Percentiles rank a stretch among this genome's conserved stretches.
phyloP scores from a whole-genome alignment of 2,888 invertebrate genomes.

The Lasioglossum leucozonium region DNA sequence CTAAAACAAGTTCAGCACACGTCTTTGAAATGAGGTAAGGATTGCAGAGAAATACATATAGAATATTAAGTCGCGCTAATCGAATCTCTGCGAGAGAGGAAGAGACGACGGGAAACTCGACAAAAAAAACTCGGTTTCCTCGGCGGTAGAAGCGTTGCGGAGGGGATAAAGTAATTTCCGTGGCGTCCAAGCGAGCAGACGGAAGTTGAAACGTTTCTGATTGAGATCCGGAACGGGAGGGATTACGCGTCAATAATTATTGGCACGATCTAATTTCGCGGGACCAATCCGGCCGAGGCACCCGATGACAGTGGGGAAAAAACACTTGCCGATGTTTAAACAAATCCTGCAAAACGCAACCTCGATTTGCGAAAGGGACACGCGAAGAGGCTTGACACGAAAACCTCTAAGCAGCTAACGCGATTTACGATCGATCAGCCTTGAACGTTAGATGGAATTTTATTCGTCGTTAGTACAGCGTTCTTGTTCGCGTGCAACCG shows the following conservation, averaged over 20 bases:
- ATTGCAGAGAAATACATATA: too few species aligned
- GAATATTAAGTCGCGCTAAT: background rate
- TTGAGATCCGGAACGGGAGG: constrained; percentile 61
- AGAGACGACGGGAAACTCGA: background rate
- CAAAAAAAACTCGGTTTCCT: constrained; percentile 25
- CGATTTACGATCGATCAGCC: constrained; percentile 11
- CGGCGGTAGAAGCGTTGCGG: constrained; percentile 26
- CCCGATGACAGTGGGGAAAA: constrained; percentile 9
- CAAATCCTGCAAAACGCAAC: background rate
- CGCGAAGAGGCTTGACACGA: background rate
- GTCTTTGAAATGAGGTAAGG: too few species aligned
- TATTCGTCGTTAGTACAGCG: background rate
- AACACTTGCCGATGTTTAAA: background rate
- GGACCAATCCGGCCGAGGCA: constrained; percentile 33
- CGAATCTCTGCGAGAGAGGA: background rate
- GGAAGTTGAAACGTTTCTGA: constrained; percentile 47
- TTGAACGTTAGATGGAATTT: constrained; percentile 10
- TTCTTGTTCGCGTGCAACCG: background rate
- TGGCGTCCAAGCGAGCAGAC: constrained; percentile 62
- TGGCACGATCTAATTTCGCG: constrained; percentile 64
- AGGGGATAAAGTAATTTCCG: constrained; percentile 72
- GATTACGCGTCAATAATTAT: constrained; percentile 55
- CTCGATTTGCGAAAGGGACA: background rate
- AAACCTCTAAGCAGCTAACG: background rate
- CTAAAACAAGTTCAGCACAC: too few species aligned